Evolutionary conservation across 2,113 vertebrate genomes (phyloP), one percentile per base, ranked within the genome.

Genomic region (Galbula dea): DNA sequence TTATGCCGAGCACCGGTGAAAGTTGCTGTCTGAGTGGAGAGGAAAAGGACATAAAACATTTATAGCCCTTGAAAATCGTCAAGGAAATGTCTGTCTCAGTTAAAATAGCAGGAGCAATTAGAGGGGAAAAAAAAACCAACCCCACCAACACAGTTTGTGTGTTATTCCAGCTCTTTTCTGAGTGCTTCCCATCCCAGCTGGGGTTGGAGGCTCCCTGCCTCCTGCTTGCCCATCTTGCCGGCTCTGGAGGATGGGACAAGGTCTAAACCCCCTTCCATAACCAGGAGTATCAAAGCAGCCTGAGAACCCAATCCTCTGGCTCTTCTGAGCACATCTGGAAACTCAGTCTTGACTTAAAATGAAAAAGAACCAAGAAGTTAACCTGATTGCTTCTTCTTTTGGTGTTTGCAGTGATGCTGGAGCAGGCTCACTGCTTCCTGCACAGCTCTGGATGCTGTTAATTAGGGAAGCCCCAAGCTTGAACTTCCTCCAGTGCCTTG

Each of bases 11-110:
- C 6, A 43, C 43, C 89, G 15, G 77, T 67, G 12, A 3, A 67
- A 81, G 66, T 52, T 82, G 61, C 29, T 41, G 80, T 29, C 61
- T 48, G 89, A 94, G 86, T 0, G 0, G 0, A 48, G 75, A 82
- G 58, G 82, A 46, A 46, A 73, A 54, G 80, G 80, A n/a, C 80
- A 78, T 93, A 45, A 94, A 96, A 91, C 73, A 92, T 96, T 94
- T 81, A 95, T 75, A 72, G 88, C 80, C 65, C 83, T 77, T 10
- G 90, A 9, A 51, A 78, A 81, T 61, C 17, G 3, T 34, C 90
- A 72, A 61, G 86, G 88, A 94, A 92, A 88, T 82, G 86, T 81
- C 92, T 88, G 86, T 73, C 93, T 65, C 29, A 0, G 83, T 72
- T 84, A 62, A 94, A 95, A 93, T 30, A 92, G 90, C 69, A 69